Base-by-base conservation (phyloP, 2,113 vertebrate genomes). In the Nibea albiflora region DNA sequence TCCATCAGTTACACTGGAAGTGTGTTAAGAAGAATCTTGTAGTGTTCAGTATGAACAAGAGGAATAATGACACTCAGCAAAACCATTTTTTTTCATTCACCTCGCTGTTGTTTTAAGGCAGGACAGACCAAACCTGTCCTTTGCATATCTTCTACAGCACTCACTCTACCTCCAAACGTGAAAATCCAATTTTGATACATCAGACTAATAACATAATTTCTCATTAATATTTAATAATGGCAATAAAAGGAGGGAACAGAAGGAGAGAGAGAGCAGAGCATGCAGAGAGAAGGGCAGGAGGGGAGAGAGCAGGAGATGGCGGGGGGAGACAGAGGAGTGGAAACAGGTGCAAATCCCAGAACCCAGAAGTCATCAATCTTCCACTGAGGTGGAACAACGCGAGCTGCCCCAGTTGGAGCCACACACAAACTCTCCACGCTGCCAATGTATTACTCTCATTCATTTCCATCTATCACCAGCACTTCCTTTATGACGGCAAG, bases 341-440 rank as follows among this genome's bases (percentile, higher is more conserved):
- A 80, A 76, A 79, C 81, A 80, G 88, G 83, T 85, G 79, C 73
- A 85, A 76, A 85, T 90, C 88, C 81, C 88, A 49, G 39, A 85
- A 77, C 82, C 85, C 82, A 87, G 78, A 80, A 83, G 88, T 90
- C 88, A 90, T 90, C 82, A 87, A 90, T 90, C 88, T 83, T 87
- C 85, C 82, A 77, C 58, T 80, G 82, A 87, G 80, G 79, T 90
- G 85, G 82, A 90, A 90, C 79, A 80, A 58, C 71, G 35, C 52
- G n/a, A 57, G 73, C 68, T 61, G 88, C 53, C 73, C 76, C 79
- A 71, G 20, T 83, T 70, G 58, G 63, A 70, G 63, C 64, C 24
- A 22, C 63, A 44, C 42, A 73, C 35, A 67, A 26, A 42, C 73
- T 56, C 42, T 66, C 19, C 50, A 20, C 4, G 28, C 11, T 54